A percentile compares a stretch with the other conserved stretches of the same genome.
Conservation (phyloP, 2,113 vertebrate genomes). For the Syngnathus floridae region DNA sequence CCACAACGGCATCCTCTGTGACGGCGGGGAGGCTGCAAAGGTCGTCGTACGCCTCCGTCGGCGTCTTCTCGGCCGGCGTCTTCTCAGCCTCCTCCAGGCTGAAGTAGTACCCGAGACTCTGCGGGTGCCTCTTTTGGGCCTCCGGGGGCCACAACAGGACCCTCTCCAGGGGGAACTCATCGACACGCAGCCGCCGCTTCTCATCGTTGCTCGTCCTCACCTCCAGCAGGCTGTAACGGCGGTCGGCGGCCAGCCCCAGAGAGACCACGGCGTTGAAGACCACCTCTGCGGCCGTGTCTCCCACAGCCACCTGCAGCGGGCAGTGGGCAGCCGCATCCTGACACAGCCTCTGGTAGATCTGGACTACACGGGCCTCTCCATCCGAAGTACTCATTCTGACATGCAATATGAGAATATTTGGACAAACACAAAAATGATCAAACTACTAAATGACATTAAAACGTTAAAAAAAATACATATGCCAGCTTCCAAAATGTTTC, state of each 20-base stretch:
- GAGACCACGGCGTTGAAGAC: slow-evolving; percentile 68
- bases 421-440: neutral
- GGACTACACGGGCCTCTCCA: slow-evolving; percentile 69
- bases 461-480: too few species aligned
- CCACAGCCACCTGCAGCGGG: slow-evolving; percentile 71
- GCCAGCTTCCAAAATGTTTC: too few species aligned
- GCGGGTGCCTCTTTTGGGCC: slow-evolving; percentile 74
- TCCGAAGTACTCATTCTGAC: slow-evolving; percentile 83
- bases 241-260: slow-evolving; percentile 70
- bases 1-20: slow-evolving; percentile 74
- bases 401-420: neutral
- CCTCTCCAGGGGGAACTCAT: slow-evolving; percentile 74
- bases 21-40: slow-evolving; percentile 81
- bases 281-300: slow-evolving; percentile 71
- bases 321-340: slow-evolving; percentile 67
- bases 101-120: slow-evolving; percentile 81
- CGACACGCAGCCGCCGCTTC: slow-evolving; percentile 74
- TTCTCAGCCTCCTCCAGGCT: slow-evolving; percentile 68
- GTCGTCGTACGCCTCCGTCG: slow-evolving; percentile 73
- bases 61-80: slow-evolving; percentile 28
- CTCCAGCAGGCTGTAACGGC: slow-evolving; percentile 77
- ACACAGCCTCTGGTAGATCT: slow-evolving; percentile 77
- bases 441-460: too few species aligned
- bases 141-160: slow-evolving; percentile 81
- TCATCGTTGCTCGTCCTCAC: slow-evolving; percentile 73